Conservation (phyloP, 2,113 vertebrate species). For the Pseudorhombus dupliciocellatus region DNA sequence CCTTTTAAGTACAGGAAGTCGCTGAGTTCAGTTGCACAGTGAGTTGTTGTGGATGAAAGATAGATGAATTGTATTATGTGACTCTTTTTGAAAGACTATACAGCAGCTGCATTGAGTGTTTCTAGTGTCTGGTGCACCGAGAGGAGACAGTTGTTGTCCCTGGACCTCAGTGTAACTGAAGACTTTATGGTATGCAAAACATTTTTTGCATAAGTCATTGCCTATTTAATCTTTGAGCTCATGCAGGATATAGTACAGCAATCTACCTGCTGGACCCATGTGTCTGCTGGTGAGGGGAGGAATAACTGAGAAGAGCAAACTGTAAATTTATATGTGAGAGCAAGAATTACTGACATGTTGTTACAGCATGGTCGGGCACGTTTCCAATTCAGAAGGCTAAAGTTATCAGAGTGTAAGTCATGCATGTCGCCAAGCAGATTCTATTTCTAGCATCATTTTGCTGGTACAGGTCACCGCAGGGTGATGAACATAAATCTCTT, state of each 20-base stretch:
- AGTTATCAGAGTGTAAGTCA: neutral
- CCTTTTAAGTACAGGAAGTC: neutral
- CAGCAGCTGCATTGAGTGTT: constrained; percentile 1
- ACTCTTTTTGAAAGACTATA: neutral
- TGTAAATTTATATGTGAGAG: neutral
- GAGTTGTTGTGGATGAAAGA: neutral
- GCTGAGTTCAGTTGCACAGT: too few species aligned
- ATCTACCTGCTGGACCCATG: constrained; percentile 20
- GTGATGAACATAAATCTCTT: constrained; percentile 12
- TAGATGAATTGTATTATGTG: neutral
- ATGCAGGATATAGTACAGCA: constrained; percentile 20
- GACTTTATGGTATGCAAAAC: constrained; percentile 42
- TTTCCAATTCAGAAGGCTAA: neutral
- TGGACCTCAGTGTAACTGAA: constrained; percentile 41
- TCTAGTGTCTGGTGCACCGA: constrained; percentile 1
- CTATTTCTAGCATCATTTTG: constrained; percentile 39
- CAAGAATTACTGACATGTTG: neutral
- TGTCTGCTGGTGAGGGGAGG: neutral
- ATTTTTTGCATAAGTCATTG: constrained; percentile 72
- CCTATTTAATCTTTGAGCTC: constrained; percentile 49
- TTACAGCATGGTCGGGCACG: neutral
- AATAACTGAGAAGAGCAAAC: neutral
- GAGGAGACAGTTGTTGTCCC: constrained; percentile 19
- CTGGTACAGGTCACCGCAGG: constrained; percentile 40
- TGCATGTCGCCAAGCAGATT: neutral